Evolutionary conservation across 2,888 invertebrate genomes (phyloP), one percentile per base, ranked within the genome.

Genomic region (Heliothis peltigera): DNA sequence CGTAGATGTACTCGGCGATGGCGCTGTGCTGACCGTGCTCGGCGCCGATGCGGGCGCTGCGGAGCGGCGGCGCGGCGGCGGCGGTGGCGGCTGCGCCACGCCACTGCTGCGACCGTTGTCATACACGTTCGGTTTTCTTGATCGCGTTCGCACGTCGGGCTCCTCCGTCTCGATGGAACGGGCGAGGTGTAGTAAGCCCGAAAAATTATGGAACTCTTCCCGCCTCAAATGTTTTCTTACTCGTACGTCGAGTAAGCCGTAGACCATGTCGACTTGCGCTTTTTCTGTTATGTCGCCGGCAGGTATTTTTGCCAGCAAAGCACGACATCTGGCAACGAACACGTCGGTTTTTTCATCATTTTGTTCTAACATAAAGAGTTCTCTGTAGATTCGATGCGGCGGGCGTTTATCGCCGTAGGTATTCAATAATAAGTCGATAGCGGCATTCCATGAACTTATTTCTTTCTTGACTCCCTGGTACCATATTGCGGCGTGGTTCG

Each of bases 381-480:
- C 52, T 8, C 7, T 19, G 4, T 52, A 52, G 0, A 52, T 52
- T 1, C 35, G 52, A 8, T 52, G 52, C 1, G 52, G 52, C 0
- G 52, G 52, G 35, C 39, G 18, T 21, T 39, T 52, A n/a, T 52
- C 52, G 35, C 51, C 51, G 51, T 51, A 51, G n/a, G 51, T 51
- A 12, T 35, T 35, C 1, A n/a, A 12, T 15, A 39, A 39, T 10
- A 52, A 21, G 12, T 51, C 19, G 2, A 51, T 21, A 32, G 6
- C 7, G 15, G 18, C 35, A 5, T 21, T 4, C 51, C 52, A 52
- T 22, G 22, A 22, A 22, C 22, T 22, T 4, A 22, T 2, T 22
- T 22, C 22, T 28, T 28, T 28, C 28, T 28, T 28, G 28, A 28
- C 28, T 28, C 28, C 28, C 8, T 28, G 28, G 1, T 28, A 28